A percentile compares a stretch with the other conserved stretches of the same genome.
phyloP scores from a whole-genome alignment of 2,888 invertebrate species.

The Polydesmus complanatus region DNA sequence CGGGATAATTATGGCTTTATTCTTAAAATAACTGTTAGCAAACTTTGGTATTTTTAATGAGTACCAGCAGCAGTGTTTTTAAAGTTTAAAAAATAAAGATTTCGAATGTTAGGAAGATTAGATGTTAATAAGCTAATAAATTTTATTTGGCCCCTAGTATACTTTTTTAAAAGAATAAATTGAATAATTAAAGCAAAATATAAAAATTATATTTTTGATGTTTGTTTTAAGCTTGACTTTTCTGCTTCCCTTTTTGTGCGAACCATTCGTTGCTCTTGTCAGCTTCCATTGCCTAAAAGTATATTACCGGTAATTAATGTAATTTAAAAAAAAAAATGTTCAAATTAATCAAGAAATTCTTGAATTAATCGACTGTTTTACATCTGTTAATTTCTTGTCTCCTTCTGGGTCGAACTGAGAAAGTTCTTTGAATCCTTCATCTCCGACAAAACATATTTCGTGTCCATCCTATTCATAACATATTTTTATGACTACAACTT shows the following conservation, averaged over 20 bases:
- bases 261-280: slow-evolving; percentile 43
- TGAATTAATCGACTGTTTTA: slow-evolving; percentile 16
- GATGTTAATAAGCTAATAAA: too few relatives aligned
- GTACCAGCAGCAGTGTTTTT: too few relatives aligned
- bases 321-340: neutral
- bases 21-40: too few relatives aligned
- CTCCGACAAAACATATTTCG: slow-evolving; percentile 97
- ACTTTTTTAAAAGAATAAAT: too few relatives aligned
- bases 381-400: slow-evolving; percentile 56
- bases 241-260: slow-evolving; percentile 26
- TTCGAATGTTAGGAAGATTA: too few relatives aligned
- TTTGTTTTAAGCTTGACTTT: slow-evolving; percentile 20
- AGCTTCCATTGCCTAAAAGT: slow-evolving; percentile 45
- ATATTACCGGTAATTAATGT: neutral
- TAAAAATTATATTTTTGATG: too few relatives aligned
- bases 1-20: too few relatives aligned
- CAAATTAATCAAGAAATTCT: neutral
- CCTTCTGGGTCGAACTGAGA: slow-evolving; percentile 74
- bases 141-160: too few relatives aligned
- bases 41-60: too few relatives aligned
- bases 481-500: slow-evolving; percentile 7
- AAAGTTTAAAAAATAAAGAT: too few relatives aligned
- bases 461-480: slow-evolving; percentile 59
- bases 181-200: too few relatives aligned
- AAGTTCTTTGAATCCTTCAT: slow-evolving; percentile 78